Percentiles rank a stretch among this genome's conserved stretches.
These are phyloP conservation scores for Isichthys henryi DNA, from an alignment of 2,113 vertebrate genomes.

Conservation along the genomic window DNA sequence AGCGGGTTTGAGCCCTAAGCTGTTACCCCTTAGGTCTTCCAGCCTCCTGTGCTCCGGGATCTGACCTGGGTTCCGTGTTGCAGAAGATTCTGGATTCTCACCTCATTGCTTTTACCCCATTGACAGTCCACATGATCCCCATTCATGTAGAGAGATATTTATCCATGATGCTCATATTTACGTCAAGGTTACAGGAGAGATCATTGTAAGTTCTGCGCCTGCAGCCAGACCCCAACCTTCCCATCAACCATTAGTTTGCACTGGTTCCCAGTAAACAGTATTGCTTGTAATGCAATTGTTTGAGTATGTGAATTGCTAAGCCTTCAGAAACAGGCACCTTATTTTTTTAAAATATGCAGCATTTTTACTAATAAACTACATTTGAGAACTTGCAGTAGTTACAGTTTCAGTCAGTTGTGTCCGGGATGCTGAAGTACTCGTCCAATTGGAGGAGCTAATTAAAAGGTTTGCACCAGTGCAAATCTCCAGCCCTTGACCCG, in stretches of 20 bases:
- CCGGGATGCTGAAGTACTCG: neutral
- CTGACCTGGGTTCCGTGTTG: neutral
- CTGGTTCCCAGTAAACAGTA: neutral
- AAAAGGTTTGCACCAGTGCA: neutral
- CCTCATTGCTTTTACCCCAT: neutral
- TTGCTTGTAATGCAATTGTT: neutral
- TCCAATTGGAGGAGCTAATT: neutral
- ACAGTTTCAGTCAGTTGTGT: neutral
- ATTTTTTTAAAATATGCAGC: neutral
- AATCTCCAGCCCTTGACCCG: neutral
- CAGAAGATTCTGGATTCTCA: neutral
- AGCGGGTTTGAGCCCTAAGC: neutral
- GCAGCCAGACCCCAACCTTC: neutral
- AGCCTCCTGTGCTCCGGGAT: neutral
- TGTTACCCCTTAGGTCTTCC: neutral
- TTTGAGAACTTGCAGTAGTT: neutral
- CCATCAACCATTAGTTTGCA: neutral
- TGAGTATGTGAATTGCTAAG: neutral
- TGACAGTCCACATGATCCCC: neutral
- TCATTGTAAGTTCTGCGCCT: neutral
- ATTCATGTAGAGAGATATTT: neutral
- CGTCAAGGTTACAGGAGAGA: neutral
- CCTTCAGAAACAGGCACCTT: neutral
- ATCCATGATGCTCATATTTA: neutral
- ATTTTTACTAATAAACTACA: neutral